Evolutionary conservation across 2,113 vertebrate species (phyloP), one percentile per base, ranked within the genome.

Genomic region (Lampris megalopsis): DNA sequence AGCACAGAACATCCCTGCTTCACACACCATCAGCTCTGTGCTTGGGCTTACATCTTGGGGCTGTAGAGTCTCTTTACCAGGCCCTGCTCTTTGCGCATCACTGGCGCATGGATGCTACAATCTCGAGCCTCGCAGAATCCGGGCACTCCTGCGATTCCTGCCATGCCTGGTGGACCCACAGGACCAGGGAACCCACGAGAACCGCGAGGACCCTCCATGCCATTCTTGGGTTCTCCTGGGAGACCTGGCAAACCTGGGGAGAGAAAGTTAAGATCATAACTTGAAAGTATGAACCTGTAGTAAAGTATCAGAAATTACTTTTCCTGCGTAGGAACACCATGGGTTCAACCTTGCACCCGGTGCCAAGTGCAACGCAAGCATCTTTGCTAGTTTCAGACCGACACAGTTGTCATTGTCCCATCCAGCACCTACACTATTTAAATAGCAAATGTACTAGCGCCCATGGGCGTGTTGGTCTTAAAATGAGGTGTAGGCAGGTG

Each of bases 51-150:
- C 47, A 91, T 91, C 6, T 88, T 82, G 53, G 79, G n/a, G 52
- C 86, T 89, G 1, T 62, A 43, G 0, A 93, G 93, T 38, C 92
- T 78, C 77, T 94, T 95, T 61, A 95, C 91, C 67, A 95, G 82
- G 64, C 92, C 89, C 76, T 93, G 91, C 78, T 95, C 93, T 80
- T 92, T 91, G 49, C 92, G 90, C 73, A 89, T 59, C 79, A 90
- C 93, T 9, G 92, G 91, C 0, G 90, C 83, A 5, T 93, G 71
- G 35, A 81, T 92, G 75, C 88, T 88, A 68, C 92, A 95, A 83
- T 94, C 92, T 6, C 93, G 89, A 1, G 93, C 90, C 91, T 95
- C 91, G 2, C 90, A 90, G 4, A 95, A 73, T 10, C 93, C 94
- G 0, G 86, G 90, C 7, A 94, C 85, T 1, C 92, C 92, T 0